Evolutionary conservation across 2,888 invertebrate genomes (phyloP), one percentile per base, ranked within the genome.

Genomic region (Chymomyza caudatula): DNA sequence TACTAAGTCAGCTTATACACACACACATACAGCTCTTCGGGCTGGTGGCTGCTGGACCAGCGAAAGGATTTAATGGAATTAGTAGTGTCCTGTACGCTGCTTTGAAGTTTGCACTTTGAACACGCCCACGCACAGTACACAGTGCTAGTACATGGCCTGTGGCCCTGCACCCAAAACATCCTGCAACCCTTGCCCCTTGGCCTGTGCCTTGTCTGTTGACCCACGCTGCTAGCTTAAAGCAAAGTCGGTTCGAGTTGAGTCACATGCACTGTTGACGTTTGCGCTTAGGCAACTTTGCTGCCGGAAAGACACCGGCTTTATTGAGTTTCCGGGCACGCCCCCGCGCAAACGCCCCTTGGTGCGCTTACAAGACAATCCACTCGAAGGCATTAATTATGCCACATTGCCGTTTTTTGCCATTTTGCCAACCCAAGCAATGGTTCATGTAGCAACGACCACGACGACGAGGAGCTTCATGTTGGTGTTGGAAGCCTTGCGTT

Each of bases 31-130:
- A 5, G n/a, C n/a, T n/a, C n/a, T n/a, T n/a, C n/a, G n/a, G n/a
- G n/a, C 51, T 29, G 56, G 56, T 47, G 25, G 60, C 63, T 23
- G 60, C 47, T 44, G 63, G 17, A 37, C 53, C 53, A 22, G 60
- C 57, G 54, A 70, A 65, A 52, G 85, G 71, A 76, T 71, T 78
- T 82, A 82, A 82, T 86, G 85, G 79, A 82, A 83, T 82, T 86
- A 86, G 79, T 69, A 67, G 72, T 77, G 81, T 86, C 69, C 86
- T 69, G 63, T 71, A 67, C 65, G 68, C 68, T 76, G 67, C 85
- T 81, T 78, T 86, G 73, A 78, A 81, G 86, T 70, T 73, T 81
- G 82, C 85, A 78, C 73, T 86, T 73, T 73, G 69, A 70, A 71
- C 60, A 67, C 73, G 55, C 17, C 51, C 42, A 1, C 51, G 17